phyloP scores from a whole-genome alignment of 2,113 vertebrate genomes.

The Philantomba maxwellii region DNA sequence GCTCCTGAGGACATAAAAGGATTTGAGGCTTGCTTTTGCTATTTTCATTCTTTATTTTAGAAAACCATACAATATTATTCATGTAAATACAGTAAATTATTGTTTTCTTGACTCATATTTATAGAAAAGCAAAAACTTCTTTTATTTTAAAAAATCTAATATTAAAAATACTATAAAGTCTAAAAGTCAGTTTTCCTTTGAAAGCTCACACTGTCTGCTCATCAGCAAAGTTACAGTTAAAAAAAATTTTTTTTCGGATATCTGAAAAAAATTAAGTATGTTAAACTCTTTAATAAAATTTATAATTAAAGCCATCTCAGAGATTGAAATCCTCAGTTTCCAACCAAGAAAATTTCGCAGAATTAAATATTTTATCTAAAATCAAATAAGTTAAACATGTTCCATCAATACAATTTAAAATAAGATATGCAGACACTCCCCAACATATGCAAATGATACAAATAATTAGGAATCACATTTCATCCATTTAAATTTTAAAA shows the following conservation, averaged over 20 bases:
- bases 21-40: not conserved
- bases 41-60: not conserved
- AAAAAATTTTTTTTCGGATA: not conserved
- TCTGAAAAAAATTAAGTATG: not conserved
- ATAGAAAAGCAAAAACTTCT: slow-evolving; percentile 4
- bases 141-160: slow-evolving; percentile 26
- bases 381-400: slow-evolving; percentile 4
- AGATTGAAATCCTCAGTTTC: slow-evolving; percentile 1
- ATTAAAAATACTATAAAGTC: slow-evolving; percentile 6
- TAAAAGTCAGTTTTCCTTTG: not conserved
- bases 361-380: slow-evolving; percentile 34
- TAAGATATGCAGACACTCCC: not conserved
- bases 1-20: not conserved
- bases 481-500: slow-evolving; percentile 13
- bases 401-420: not conserved
- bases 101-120: not conserved
- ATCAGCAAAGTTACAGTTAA: not conserved
- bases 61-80: not conserved
- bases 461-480: slow-evolving; percentile 41
- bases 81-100: not conserved
- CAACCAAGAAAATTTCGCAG: slow-evolving; percentile 13
- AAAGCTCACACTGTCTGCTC: not conserved
- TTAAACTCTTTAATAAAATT: slow-evolving; percentile 15
- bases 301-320: slow-evolving; percentile 9
- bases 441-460: not conserved